Base-by-base conservation (phyloP, 2,797 vertebrate species). In the Mastacembelus armatus region DNA sequence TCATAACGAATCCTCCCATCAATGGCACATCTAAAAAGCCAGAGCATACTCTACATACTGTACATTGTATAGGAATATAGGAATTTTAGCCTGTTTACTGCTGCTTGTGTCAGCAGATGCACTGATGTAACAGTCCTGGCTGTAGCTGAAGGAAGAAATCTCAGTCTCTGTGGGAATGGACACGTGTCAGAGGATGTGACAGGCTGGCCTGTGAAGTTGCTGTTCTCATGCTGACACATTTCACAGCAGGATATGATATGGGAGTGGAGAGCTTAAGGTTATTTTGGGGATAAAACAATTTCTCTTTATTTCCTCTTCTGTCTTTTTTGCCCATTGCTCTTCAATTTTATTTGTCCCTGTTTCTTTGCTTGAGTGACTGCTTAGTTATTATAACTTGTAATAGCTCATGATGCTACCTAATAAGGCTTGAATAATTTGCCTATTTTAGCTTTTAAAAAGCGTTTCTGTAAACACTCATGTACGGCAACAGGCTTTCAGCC, bases 371-470 rank as follows among this genome's bases (percentile, higher is more conserved):
- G 62, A 78, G 45, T 48, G 39, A 83, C 56, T 49, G 22, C 55
- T 72, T 48, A 43, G 63, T 78, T 84, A 78, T 72, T 79, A 88
- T 77, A 76, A 81, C 51, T 78, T 81, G 58, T 82, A 81, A 80
- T 75, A 47, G 71, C 68, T 77, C 26, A 32, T 74, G 72, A 80
- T 80, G 74, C 71, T 49, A 74, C 75, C 62, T 85, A 88, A 88
- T 84, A 79, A 55, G 58, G 66, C 80, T 76, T 72, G 77, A 85
- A 81, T 85, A 84, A 87, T 89, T 83, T 71, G 69, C 67, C 61
- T 78, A 48, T 80, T 90, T 83, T 69, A 61, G 64, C 61, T 85
- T 81, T 85, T 61, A 83, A 84, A 79, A 70, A 51, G 57, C 60
- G 63, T 74, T 83, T 80, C 75, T 85, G 79, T 81, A 84, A 88